These are phyloP conservation scores for Clytia hemisphaerica DNA, from an alignment of 30 jellyfish, hydroid and myxozoan species.

Conservation along the genomic window DNA sequence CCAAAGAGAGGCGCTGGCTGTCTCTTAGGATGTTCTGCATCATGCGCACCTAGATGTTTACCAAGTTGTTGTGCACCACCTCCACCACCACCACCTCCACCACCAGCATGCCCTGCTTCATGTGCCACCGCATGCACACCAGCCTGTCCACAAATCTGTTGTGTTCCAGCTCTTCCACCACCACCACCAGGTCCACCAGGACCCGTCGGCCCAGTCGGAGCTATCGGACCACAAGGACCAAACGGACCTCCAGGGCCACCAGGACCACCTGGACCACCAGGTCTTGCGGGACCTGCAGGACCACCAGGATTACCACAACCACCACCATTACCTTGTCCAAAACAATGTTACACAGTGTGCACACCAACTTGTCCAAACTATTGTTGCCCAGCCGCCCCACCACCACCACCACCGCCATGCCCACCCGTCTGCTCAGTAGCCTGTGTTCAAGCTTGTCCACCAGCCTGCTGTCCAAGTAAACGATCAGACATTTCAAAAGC, in stretches of 20 bases:
- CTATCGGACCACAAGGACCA: constrained; percentile 99
- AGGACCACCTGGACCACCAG: constrained; percentile 98
- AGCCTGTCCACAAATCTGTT: constrained; percentile 26
- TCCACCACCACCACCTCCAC: constrained; percentile 99
- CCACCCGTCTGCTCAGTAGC: constrained; percentile 95
- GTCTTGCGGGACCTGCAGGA: constrained; percentile 98
- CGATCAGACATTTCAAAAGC: not conserved
- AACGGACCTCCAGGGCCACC: constrained; percentile 99
- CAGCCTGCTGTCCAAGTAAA: constrained; percentile 81
- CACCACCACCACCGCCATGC: constrained; percentile 99
- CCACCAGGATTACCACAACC: constrained; percentile 99
- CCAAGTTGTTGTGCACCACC: constrained; percentile 93
- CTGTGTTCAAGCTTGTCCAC: constrained; percentile 95
- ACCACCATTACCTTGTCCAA: constrained; percentile 99
- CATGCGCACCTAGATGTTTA: constrained; percentile 92
- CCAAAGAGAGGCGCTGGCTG: too few species aligned
- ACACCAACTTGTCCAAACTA: constrained; percentile 97
- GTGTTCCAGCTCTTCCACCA: constrained; percentile 48
- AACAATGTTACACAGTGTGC: constrained; percentile 86
- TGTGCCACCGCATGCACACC: constrained; percentile 19
- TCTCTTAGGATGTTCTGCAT: constrained; percentile 77
- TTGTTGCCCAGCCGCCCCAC: constrained; percentile 87
- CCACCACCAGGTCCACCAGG: constrained; percentile 99
- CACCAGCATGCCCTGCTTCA: constrained; percentile 40
- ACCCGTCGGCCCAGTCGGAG: constrained; percentile 99